Evolutionary conservation across 2,113 vertebrate species (phyloP).

Genomic region (Nesogale talazaci): DNA sequence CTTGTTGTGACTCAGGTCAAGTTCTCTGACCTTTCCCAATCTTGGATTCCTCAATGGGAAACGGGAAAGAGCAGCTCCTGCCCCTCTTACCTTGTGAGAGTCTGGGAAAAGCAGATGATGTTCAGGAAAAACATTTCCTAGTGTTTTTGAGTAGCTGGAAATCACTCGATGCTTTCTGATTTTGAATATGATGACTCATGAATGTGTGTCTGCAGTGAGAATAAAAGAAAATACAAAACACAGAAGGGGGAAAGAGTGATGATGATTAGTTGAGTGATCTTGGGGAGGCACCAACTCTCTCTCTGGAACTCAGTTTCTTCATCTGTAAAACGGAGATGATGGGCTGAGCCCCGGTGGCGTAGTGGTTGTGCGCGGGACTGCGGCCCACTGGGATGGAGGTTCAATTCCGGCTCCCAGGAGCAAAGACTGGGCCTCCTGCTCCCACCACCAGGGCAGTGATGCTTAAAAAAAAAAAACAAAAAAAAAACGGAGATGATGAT

Average conservation of each 20-base stretch:
- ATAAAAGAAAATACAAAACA: conserved; percentile 26
- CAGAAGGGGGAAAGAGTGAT: background rate
- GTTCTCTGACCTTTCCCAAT: background rate
- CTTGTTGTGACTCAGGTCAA: background rate
- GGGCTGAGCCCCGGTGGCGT: too few species aligned
- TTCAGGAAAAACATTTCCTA: background rate
- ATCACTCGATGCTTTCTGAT: background rate
- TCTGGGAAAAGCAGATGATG: background rate
- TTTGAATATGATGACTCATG: background rate
- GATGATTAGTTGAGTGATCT: background rate
- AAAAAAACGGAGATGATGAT: too few species aligned
- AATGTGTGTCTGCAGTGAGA: background rate
- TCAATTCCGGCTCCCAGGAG: too few species aligned
- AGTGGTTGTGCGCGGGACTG: too few species aligned
- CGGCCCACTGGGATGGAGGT: too few species aligned
- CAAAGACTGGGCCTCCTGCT: too few species aligned
- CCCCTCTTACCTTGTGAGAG: background rate
- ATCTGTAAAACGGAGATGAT: background rate
- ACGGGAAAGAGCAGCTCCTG: background rate
- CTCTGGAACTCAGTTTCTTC: background rate
- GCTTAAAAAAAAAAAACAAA: too few species aligned
- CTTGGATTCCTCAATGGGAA: conserved; percentile 35
- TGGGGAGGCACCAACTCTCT: background rate
- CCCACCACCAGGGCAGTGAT: too few species aligned
- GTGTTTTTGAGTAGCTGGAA: background rate